Conservation (phyloP, 2,797 vertebrate genomes). For the Phoxinus dragarum region DNA sequence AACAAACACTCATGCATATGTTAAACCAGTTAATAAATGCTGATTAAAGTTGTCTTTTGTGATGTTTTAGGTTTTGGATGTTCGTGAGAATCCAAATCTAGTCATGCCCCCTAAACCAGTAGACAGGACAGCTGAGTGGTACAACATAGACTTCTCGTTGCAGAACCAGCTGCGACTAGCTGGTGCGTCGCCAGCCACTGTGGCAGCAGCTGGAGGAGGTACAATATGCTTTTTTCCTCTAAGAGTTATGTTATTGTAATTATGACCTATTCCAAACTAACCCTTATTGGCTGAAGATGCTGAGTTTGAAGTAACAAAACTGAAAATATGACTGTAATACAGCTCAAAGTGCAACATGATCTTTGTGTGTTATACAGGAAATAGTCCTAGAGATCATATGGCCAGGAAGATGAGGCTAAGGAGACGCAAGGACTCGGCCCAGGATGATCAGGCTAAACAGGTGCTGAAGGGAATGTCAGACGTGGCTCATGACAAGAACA, state of each 20-base stretch:
- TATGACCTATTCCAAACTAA: neutral
- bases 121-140: constrained; percentile 88
- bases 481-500: constrained; percentile 94
- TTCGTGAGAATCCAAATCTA: constrained; percentile 94
- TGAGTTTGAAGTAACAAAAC: neutral
- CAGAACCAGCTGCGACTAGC: constrained; percentile 97
- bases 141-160: constrained; percentile 99
- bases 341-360: neutral
- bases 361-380: constrained; percentile 73
- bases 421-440: constrained; percentile 88
- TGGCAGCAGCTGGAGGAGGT: constrained; percentile 90
- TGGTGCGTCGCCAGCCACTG: constrained; percentile 91
- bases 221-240: neutral
- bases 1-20: too few species aligned
- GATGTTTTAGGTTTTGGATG: constrained; percentile 86
- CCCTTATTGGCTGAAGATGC: neutral
- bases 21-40: neutral
- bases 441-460: constrained; percentile 97
- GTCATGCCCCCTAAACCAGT: constrained; percentile 97
- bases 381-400: constrained; percentile 86
- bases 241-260: neutral
- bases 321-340: neutral
- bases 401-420: constrained; percentile 95
- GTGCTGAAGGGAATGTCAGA: constrained; percentile 98
- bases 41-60: neutral